These are phyloP conservation scores for Tetragonisca angustula DNA, from an alignment of 2,888 invertebrate genomes.

Conservation along the genomic window DNA sequence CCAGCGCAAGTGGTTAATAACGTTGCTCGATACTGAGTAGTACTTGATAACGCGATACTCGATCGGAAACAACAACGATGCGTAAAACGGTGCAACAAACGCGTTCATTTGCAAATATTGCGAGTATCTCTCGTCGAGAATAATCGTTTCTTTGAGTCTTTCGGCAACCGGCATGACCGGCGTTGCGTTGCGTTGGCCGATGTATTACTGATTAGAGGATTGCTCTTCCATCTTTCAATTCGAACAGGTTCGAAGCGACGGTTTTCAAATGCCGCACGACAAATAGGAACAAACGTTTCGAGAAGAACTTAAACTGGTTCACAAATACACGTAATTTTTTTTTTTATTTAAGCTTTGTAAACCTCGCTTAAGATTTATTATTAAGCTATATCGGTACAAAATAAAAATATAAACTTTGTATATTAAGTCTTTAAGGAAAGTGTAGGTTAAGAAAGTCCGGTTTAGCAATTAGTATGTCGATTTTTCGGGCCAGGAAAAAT, in stretches of 20 bases:
- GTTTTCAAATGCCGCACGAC: no score
- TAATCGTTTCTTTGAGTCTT: neutral
- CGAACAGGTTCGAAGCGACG: neutral
- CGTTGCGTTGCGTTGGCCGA: no score
- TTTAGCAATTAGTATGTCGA: no score
- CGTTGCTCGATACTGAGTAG: neutral
- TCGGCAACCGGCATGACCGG: neutral
- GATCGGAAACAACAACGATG: neutral
- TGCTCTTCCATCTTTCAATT: neutral
- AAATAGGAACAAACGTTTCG: neutral
- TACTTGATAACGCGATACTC: constrained; percentile 41
- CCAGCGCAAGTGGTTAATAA: neutral
- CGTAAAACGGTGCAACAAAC: constrained; percentile 9
- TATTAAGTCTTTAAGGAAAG: no score
- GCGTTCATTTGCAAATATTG: constrained; percentile 3
- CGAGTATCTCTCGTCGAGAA: neutral
- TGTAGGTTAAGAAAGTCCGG: no score
- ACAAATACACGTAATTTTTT: no score
- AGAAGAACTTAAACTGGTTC: no score
- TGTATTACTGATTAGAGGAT: neutral
- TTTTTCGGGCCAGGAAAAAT: no score
- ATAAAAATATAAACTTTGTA: no score
- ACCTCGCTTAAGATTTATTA: no score
- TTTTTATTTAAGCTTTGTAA: no score
- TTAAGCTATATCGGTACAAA: no score